Percentiles rank a stretch among this genome's conserved stretches.
Evolutionary conservation across 1,140 invertebrate species (phyloP).

Genomic region (Procambarus virginalis): DNA sequence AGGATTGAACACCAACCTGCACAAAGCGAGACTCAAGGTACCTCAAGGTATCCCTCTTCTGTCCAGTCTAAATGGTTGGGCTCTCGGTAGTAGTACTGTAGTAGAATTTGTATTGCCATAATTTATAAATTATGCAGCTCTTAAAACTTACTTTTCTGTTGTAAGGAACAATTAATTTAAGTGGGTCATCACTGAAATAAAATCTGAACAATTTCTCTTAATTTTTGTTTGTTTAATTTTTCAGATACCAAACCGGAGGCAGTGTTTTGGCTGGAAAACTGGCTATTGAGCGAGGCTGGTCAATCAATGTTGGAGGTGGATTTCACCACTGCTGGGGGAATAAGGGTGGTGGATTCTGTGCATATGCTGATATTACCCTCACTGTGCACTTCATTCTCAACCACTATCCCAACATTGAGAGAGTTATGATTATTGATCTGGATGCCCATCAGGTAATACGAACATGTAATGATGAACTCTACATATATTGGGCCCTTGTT

Average conservation of each 20-base stretch:
- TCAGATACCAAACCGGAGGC: slow-evolving; percentile 86
- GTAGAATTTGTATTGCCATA: too few species aligned
- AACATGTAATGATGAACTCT: too few species aligned
- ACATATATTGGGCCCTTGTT: too few species aligned
- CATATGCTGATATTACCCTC: slow-evolving; percentile 90
- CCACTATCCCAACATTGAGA: slow-evolving; percentile 77
- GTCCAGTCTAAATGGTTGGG: too few species aligned
- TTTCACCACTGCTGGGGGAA: slow-evolving; percentile 87
- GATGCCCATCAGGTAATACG: slow-evolving; percentile 85
- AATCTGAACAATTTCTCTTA: neutral
- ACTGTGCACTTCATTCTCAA: slow-evolving; percentile 82
- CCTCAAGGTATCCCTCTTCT: too few species aligned
- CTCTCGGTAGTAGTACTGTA: too few species aligned
- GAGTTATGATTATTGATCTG: slow-evolving; percentile 90
- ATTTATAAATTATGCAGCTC: too few species aligned
- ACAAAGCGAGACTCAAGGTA: too few species aligned
- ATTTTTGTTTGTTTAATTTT: slow-evolving; percentile 1
- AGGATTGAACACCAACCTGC: too few species aligned
- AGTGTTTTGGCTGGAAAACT: slow-evolving; percentile 86
- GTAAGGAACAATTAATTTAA: neutral
- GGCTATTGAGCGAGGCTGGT: slow-evolving; percentile 87
- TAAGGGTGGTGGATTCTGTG: slow-evolving; percentile 88
- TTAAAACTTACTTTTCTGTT: neutral
- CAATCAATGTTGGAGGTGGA: slow-evolving; percentile 92
- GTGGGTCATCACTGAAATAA: neutral